Evolutionary conservation across 2,888 invertebrate genomes (phyloP).

Genomic region (Bombyx huttoni): DNA sequence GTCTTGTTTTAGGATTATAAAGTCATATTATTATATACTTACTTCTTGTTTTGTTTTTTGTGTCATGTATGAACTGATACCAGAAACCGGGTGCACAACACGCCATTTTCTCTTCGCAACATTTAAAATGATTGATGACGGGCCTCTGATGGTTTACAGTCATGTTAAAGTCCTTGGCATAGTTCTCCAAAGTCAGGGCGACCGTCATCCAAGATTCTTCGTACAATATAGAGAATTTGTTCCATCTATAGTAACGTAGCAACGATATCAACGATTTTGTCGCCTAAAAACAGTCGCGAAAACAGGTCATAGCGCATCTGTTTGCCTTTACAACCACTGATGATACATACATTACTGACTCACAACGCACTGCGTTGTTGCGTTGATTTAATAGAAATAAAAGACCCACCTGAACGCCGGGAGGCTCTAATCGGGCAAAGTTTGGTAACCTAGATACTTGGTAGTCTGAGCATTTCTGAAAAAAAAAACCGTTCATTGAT

Average conservation of each 20-base stretch:
- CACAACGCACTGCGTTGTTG: neutral
- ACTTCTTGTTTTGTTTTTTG: constrained; percentile 89
- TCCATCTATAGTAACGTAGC: constrained; percentile 93
- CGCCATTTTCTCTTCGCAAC: constrained; percentile 80
- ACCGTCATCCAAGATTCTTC: constrained; percentile 88
- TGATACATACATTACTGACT: neutral
- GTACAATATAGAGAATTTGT: constrained; percentile 90
- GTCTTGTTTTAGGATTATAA: no score
- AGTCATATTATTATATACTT: constrained; percentile 31
- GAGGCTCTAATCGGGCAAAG: constrained; percentile 94
- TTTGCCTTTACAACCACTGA: neutral
- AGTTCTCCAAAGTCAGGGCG: constrained; percentile 82
- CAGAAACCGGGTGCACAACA: constrained; percentile 87
- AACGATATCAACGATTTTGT: constrained; percentile 95
- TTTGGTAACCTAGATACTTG: constrained; percentile 89
- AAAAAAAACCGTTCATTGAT: constrained; percentile 16
- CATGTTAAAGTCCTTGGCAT: constrained; percentile 84
- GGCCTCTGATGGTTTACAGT: constrained; percentile 84
- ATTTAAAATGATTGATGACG: constrained; percentile 80
- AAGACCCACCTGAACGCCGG: constrained; percentile 84
- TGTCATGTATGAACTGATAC: constrained; percentile 88
- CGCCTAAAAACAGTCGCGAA: constrained; percentile 72
- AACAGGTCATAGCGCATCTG: neutral
- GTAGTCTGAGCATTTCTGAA: constrained; percentile 95
- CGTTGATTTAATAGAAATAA: neutral